A percentile compares a stretch with the other conserved stretches of the same genome.
Evolutionary conservation across 2,113 vertebrate genomes (phyloP).

Genomic region (Maccullochella peelii): DNA sequence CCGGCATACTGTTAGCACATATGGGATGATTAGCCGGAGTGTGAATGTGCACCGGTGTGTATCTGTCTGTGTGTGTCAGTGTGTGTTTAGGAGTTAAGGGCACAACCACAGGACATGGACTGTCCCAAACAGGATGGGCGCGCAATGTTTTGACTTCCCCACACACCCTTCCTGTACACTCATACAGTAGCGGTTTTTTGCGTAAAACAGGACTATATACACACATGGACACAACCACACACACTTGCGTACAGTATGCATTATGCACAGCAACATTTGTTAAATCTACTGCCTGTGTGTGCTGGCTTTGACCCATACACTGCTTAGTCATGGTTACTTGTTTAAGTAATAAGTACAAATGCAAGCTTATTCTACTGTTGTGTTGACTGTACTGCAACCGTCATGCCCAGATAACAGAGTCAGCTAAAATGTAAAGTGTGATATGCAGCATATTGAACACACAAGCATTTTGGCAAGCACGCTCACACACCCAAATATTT

Average conservation of each 20-base stretch:
- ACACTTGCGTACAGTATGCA: conserved; percentile 2
- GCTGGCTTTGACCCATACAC: conserved; percentile 44
- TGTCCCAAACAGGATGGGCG: conserved; percentile 88
- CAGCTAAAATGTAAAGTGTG: conserved; percentile 71
- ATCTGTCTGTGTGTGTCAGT: conserved; percentile 34
- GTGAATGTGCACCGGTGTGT: conserved; percentile 43
- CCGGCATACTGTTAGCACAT: conserved; percentile 65
- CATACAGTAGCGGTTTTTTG: conserved; percentile 75
- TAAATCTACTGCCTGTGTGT: conserved; percentile 48
- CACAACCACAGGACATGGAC: conserved; percentile 79
- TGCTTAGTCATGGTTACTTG: conserved; percentile 65
- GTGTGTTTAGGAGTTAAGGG: conserved; percentile 69
- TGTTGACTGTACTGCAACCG: conserved; percentile 43
- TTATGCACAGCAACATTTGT: conserved; percentile 17
- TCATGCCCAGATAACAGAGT: conserved; percentile 58
- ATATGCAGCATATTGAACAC: conserved; percentile 64
- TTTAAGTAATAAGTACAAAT: conserved; percentile 49
- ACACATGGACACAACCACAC: conserved; percentile 35
- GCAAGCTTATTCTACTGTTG: conserved; percentile 46
- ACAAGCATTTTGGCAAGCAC: conserved; percentile 51
- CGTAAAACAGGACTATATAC: conserved; percentile 60
- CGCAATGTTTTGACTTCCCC: conserved; percentile 85
- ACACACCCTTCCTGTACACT: conserved; percentile 86
- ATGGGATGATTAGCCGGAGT: conserved; percentile 66
- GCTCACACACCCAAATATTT: conserved; percentile 62